Base-by-base conservation (phyloP, 2,113 vertebrate species). In the Triplophysa dalaica region DNA sequence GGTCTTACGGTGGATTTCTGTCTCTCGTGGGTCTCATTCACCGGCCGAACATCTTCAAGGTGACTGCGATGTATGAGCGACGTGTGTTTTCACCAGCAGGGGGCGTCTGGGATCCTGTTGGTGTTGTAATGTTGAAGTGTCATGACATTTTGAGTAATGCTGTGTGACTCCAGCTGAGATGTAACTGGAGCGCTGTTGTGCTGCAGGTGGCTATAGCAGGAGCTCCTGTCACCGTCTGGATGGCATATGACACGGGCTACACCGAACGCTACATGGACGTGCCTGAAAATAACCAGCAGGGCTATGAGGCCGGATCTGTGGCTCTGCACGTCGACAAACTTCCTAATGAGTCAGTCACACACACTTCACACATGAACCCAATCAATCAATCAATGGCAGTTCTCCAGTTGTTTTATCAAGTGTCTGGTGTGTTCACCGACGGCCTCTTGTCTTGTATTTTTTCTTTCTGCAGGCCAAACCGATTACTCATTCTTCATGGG, bases 11-110 rank as follows among this genome's bases (percentile, higher is more conserved):
- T 0, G 97, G 97, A 8, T 99, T 98, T 74, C 95, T 99, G 2
- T 98, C 97, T 14, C 96, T 99, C 87, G 98, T 99, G 97, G 97
- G 97, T 10, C 95, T 99, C 48, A 96, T 98, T 86, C 97, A 96
- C 65, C 93, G 95, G 82, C 97, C 97, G 50, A 95, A 94, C 0
- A 74, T 99, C 87, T 98, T 99, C 91, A 99, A 98, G 96, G 97
- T 98, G 73, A 89, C 91, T 29, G 29, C 29, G 29, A 0, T 4
- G 29, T 29, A 4, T 29, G 29, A 29, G 29, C 29, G 29, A 29
- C 29, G 29, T 29, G 29, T 29, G 29, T 50, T 70, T 56, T 33
- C 50, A 70, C 69, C 69, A 70, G 52, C 69, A 72, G 69, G 69
- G 21, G 69, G 50, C 69, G 7, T 72, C 26, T 58, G 6, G 8